A percentile compares a stretch with the other conserved stretches of the same genome.
Evolutionary conservation across 2,113 vertebrate species (phyloP).

Genomic region (Petaurus breviceps): DNA sequence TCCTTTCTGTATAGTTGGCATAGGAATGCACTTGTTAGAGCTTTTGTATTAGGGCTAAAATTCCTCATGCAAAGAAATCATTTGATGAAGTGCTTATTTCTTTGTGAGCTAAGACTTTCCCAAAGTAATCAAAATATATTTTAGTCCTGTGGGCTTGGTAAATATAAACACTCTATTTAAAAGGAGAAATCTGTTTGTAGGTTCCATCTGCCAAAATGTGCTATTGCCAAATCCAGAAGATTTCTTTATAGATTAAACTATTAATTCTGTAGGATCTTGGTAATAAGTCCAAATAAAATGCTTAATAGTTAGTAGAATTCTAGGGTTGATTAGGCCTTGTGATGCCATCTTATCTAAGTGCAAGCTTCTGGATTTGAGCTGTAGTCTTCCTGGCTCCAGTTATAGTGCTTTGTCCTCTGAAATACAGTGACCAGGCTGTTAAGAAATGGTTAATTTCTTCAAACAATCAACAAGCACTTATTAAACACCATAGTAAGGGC

Average conservation of each 20-base stretch:
- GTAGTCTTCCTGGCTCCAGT: background rate
- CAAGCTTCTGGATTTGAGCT: background rate
- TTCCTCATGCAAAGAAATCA: background rate
- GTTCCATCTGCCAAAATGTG: background rate
- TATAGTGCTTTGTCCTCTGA: background rate
- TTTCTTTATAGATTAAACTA: background rate
- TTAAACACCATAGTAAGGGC: background rate
- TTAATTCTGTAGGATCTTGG: background rate
- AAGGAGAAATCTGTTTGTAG: conserved; percentile 1
- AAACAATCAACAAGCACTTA: background rate
- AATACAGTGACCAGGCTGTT: background rate
- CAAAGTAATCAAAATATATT: background rate
- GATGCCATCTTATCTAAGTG: background rate
- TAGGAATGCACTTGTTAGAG: background rate
- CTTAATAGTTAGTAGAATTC: background rate
- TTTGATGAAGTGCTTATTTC: background rate
- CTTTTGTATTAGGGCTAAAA: background rate
- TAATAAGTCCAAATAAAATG: background rate
- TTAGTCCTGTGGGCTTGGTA: background rate
- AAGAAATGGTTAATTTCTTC: background rate
- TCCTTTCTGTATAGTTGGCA: background rate
- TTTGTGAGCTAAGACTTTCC: background rate
- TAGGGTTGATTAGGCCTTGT: background rate
- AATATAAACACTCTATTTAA: background rate
- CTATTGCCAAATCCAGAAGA: background rate